Evolutionary conservation across 2,888 invertebrate genomes (phyloP), one percentile per base, ranked within the genome.

Genomic region (Lasioglossum leucozonium): DNA sequence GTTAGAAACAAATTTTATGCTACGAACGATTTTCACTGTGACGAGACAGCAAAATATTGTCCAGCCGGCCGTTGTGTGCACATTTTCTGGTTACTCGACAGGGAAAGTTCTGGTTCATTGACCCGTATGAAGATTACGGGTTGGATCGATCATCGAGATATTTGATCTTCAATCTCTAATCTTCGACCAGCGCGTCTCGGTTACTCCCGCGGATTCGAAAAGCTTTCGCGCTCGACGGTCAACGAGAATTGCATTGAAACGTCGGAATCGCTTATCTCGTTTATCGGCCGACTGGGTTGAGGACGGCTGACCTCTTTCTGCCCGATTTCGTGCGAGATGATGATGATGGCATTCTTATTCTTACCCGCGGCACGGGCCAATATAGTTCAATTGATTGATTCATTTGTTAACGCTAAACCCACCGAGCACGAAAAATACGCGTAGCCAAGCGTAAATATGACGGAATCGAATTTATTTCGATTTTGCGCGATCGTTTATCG

Each of bases 61-160:
- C 30, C 16, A n/a, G 2, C 16, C 30, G 30, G 6, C 6, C 16
- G 62, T 62, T 18, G 30, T 62, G n/a, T n/a, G n/a, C n/a, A 30
- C 6, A 30, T 79, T 71, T 58, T 11, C 44, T 22, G 6, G 22
- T 34, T 30, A 47, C 13, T 16, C 34, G n/a, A 11, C 8, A 65
- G 65, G 47, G 58, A 83, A 87, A 87, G 47, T 85, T 77, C 69
- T 77, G 65, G 79, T 77, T 34, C 75, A 18, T 81, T 30, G 87
- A 87, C 71, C 76, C 30, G 65, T n/a, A n/a, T 34, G 40, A 34
- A 55, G 42, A 65, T 3, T 5, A 22, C 72, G 30, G 58, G 37
- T 47, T 44, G 37, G 47, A 26, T 58, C 40, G n/a, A 40, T 40
- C 42, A 58, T 30, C 69, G n/a, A 51, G 51, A 16, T 22, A 5